These are phyloP conservation scores for Caerostris darwini DNA, from an alignment of 1,140 invertebrate species.

Conservation along the genomic window DNA sequence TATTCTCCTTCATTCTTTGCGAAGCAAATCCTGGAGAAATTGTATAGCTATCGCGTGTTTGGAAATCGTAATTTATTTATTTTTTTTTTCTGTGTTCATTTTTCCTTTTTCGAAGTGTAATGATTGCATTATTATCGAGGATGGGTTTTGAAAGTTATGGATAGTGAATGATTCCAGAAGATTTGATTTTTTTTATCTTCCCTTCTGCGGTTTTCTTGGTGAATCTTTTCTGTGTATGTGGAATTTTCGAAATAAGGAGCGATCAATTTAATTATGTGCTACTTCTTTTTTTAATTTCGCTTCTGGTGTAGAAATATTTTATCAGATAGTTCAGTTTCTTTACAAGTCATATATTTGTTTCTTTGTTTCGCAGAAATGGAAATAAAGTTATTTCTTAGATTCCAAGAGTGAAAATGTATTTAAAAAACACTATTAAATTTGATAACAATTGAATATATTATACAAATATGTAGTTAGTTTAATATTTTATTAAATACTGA, in stretches of 20 bases:
- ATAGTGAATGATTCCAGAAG: background rate
- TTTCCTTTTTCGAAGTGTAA: background rate
- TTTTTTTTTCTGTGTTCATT: background rate
- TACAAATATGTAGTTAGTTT: no score
- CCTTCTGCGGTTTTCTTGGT: background rate
- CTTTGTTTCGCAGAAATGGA: no score
- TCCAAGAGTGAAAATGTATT: no score
- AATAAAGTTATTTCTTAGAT: no score
- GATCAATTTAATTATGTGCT: background rate
- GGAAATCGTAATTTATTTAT: background rate
- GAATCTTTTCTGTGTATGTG: background rate
- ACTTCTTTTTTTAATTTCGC: no score
- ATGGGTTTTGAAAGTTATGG: background rate
- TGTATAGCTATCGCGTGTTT: background rate
- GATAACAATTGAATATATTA: no score
- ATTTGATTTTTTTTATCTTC: background rate
- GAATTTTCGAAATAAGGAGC: background rate
- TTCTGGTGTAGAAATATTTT: no score
- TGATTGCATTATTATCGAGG: conserved; percentile 22
- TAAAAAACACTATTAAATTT: no score
- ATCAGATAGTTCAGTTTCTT: no score
- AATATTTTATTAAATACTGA: no score
- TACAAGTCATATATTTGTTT: no score
- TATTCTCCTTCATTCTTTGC: background rate
- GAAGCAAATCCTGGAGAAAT: background rate